phyloP scores from a whole-genome alignment of 1,140 invertebrate genomes.

The Pinna nobilis region DNA sequence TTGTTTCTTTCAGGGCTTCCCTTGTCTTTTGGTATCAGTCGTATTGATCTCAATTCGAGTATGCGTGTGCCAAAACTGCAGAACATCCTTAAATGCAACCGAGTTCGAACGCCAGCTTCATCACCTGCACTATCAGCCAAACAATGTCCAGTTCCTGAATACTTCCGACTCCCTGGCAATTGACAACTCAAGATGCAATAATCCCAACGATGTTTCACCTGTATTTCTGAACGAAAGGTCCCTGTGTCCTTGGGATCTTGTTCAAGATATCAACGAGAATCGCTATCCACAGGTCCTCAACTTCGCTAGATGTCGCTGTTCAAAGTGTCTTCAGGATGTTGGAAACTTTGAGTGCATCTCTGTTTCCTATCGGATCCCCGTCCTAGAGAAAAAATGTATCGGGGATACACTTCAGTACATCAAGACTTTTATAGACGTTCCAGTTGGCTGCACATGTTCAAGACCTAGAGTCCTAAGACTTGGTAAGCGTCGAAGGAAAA shows the following conservation, averaged over 20 bases:
- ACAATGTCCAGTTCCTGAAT: conserved; percentile 29
- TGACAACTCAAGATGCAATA: conserved; percentile 27
- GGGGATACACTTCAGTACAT: conserved; percentile 27
- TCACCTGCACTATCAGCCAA: conserved; percentile 25
- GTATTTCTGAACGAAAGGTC: conserved; percentile 39
- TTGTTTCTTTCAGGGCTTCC: too few species aligned
- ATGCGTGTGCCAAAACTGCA: conserved; percentile 16
- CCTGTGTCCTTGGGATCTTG: conserved; percentile 41
- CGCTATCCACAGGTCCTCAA: conserved; percentile 37
- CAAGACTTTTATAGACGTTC: conserved; percentile 39
- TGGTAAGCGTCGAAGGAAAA: conserved; percentile 16
- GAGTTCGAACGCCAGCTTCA: conserved; percentile 35
- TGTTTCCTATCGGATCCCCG: conserved; percentile 36
- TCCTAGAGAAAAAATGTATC: conserved; percentile 34
- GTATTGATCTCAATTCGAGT: too few species aligned
- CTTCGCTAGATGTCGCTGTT: conserved; percentile 37
- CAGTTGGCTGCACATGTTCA: conserved; percentile 37
- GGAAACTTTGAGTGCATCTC: conserved; percentile 33
- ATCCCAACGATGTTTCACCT: conserved; percentile 16
- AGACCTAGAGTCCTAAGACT: conserved; percentile 25
- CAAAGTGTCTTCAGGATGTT: conserved; percentile 18
- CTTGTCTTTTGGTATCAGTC: too few species aligned
- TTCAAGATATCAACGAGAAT: conserved; percentile 38
- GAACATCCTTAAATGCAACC: conserved; percentile 13
- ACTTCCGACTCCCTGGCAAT: conserved; percentile 1